phyloP scores from a whole-genome alignment of 2,888 invertebrate genomes.

The Rhagonycha lutea region DNA sequence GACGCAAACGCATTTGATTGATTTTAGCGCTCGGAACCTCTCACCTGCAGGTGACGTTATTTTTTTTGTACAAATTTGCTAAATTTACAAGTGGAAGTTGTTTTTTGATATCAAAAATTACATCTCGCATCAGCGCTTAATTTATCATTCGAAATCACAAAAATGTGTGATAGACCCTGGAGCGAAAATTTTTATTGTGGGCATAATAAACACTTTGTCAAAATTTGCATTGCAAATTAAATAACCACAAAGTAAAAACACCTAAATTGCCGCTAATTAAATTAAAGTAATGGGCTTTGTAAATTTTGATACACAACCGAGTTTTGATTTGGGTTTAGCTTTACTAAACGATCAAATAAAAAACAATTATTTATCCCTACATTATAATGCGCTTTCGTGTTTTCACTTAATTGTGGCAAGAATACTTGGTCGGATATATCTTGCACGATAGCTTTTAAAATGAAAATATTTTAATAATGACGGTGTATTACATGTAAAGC shows the following conservation, averaged over 20 bases:
- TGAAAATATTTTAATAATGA: not conserved
- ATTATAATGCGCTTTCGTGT: not conserved
- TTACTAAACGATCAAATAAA: not conserved
- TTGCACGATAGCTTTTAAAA: not conserved
- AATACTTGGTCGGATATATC: not conserved
- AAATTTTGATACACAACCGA: not conserved
- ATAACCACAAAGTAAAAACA: not conserved
- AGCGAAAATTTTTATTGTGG: not conserved
- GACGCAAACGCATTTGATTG: not conserved
- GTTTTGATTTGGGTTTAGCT: not conserved
- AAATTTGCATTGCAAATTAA: constrained; percentile 3
- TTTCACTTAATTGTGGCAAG: not conserved
- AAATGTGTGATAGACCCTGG: not conserved
- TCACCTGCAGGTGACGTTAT: not conserved
- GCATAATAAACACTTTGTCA: constrained; percentile 3
- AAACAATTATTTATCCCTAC: not conserved
- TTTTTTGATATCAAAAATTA: not conserved
- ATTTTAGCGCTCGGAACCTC: not conserved
- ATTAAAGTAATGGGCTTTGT: not conserved
- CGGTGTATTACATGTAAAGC: not conserved
- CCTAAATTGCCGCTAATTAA: not conserved
- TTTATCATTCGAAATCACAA: not conserved
- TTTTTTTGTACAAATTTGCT: not conserved
- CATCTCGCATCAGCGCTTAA: not conserved
- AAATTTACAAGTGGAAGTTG: not conserved